phyloP scores from a whole-genome alignment of 2,888 invertebrate genomes.

The Vannuccia rotundouncinata region DNA sequence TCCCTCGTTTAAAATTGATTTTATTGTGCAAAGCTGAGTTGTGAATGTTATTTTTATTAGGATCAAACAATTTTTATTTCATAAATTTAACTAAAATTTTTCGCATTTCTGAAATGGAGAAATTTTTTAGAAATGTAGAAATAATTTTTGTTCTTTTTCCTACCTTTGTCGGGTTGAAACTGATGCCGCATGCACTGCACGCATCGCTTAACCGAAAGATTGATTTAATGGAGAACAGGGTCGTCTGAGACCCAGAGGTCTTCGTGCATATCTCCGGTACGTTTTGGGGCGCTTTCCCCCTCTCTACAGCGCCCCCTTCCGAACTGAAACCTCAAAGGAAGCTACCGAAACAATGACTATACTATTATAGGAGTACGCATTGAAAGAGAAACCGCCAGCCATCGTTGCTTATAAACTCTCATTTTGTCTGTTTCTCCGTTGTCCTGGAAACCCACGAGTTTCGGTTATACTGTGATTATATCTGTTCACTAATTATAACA shows the following conservation, averaged over 20 bases:
- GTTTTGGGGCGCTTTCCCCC: no score
- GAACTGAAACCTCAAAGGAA: conserved; percentile 6
- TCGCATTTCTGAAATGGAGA: neutral
- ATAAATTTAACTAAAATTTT: neutral
- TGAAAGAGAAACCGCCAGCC: neutral
- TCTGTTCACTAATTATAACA: no score
- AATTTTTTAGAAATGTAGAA: no score
- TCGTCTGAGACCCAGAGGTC: neutral
- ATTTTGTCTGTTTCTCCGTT: neutral
- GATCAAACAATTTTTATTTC: neutral
- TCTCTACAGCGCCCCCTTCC: neutral
- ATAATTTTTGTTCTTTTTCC: neutral
- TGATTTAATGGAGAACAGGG: neutral
- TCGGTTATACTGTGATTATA: no score
- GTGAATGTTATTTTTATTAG: no score
- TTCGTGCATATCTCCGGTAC: conserved; percentile 24
- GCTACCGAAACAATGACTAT: neutral
- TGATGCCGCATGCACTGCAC: neutral
- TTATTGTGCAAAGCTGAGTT: no score
- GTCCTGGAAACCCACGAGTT: neutral
- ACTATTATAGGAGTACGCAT: neutral
- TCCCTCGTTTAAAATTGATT: neutral
- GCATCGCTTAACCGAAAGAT: neutral
- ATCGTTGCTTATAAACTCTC: neutral
- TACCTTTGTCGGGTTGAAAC: neutral